Conservation (phyloP, 2,797 vertebrate genomes). For the Pseudochaenichthys georgianus region DNA sequence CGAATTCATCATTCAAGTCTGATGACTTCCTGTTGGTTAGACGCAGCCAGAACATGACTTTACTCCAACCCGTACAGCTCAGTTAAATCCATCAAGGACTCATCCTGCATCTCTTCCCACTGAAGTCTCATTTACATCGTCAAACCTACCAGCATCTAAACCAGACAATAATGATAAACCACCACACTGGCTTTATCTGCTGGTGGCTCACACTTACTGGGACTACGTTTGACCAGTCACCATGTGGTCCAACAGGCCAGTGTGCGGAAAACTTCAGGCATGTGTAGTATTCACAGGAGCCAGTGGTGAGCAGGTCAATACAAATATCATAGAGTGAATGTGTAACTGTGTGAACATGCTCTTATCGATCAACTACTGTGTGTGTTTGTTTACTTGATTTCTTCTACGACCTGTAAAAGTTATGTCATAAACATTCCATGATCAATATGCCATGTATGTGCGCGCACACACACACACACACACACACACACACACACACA, state of each 20-base stretch:
- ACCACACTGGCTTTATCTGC: conserved; percentile 22
- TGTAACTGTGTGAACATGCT: conserved; percentile 40
- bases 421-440: conserved; percentile 67
- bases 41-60: conserved; percentile 31
- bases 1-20: conserved; percentile 90
- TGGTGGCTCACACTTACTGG: conserved; percentile 13
- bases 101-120: conserved; percentile 24
- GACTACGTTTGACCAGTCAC: conserved; percentile 28
- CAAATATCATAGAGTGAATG: conserved; percentile 35
- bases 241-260: conserved; percentile 2
- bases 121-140: conserved; percentile 11
- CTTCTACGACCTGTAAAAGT: conserved; percentile 56
- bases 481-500: conserved; percentile 17
- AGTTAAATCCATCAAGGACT: conserved; percentile 21
- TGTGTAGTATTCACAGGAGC: conserved; percentile 34
- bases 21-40: conserved; percentile 41
- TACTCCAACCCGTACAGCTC: conserved; percentile 21
- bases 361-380: conserved; percentile 48
- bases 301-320: conserved; percentile 34
- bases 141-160: conserved; percentile 15
- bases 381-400: conserved; percentile 68
- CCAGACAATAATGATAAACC: conserved; percentile 15
- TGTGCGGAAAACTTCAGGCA: conserved; percentile 32
- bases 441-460: conserved; percentile 67
- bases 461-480: conserved; percentile 10